Evolutionary conservation across 2,113 vertebrate species (phyloP).

Genomic region (Taurulus bubalis): DNA sequence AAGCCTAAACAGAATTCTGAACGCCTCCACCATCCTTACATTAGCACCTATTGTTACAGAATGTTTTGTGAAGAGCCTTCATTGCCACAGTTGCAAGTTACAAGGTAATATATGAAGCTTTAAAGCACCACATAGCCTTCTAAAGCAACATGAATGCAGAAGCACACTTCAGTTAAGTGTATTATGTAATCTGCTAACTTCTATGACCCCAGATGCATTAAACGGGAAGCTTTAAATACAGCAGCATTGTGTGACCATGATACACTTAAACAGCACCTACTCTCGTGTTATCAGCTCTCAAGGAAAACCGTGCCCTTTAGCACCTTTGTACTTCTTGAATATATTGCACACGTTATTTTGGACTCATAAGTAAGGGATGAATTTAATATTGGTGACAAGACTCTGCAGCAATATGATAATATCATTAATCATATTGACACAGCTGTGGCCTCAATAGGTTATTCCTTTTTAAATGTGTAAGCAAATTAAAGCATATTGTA

Average conservation of each 20-base stretch:
- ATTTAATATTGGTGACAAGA: not conserved
- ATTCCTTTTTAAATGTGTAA: constrained; percentile 5
- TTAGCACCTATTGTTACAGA: not conserved
- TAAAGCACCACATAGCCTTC: constrained; percentile 11
- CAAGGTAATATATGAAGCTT: constrained; percentile 20
- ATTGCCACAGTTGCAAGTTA: not conserved
- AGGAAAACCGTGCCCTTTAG: not conserved
- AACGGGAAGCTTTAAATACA: constrained; percentile 39
- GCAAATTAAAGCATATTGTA: not conserved
- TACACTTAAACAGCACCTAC: constrained; percentile 14
- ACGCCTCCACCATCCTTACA: constrained; percentile 3
- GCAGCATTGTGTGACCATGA: constrained; percentile 24
- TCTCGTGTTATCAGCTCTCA: not conserved
- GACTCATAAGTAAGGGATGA: not conserved
- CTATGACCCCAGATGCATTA: constrained; percentile 51
- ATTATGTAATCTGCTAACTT: constrained; percentile 62
- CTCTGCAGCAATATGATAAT: constrained; percentile 27
- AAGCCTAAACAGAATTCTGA: not conserved
- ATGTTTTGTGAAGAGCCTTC: constrained; percentile 26
- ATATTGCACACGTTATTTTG: not conserved
- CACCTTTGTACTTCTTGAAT: constrained; percentile 1
- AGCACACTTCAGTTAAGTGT: constrained; percentile 55
- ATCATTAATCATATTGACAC: constrained; percentile 18
- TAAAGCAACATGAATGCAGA: constrained; percentile 43
- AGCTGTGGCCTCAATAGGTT: constrained; percentile 9